These are phyloP conservation scores for Taenaris catops DNA, from an alignment of 2,888 invertebrate species.

Conservation along the genomic window DNA sequence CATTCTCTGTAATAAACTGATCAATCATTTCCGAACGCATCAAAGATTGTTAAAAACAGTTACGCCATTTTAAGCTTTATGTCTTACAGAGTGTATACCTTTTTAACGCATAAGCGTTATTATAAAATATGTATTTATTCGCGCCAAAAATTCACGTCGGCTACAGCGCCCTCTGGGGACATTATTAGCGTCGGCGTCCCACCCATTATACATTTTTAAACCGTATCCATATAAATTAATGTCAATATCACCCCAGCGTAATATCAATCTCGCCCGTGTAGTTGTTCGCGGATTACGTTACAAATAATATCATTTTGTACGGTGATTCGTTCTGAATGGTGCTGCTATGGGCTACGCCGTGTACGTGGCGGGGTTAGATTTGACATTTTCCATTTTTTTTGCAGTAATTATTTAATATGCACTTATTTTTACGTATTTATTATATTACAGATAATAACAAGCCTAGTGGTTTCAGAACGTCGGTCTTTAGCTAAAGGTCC, in stretches of 20 bases:
- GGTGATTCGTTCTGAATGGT: conserved; percentile 78
- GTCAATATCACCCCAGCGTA: conserved; percentile 75
- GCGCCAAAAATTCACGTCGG: conserved; percentile 38
- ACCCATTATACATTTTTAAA: conserved; percentile 79
- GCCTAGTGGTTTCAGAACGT: no score
- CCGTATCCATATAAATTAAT: conserved; percentile 80
- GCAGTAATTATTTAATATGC: no score
- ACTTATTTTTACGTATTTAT: no score
- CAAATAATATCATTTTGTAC: conserved; percentile 79
- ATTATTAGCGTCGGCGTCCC: conserved; percentile 68
- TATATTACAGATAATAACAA: no score
- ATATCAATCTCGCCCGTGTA: conserved; percentile 68
- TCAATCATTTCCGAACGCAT: no score
- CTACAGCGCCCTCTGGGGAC: conserved; percentile 47
- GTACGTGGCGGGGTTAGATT: conserved; percentile 28
- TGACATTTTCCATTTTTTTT: conserved; percentile 32
- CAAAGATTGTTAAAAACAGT: no score
- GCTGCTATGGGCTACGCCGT: conserved; percentile 42
- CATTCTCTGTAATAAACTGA: no score
- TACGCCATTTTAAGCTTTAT: no score
- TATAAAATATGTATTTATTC: conserved; percentile 36
- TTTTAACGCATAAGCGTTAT: no score
- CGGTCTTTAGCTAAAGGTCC: no score
- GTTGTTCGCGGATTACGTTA: conserved; percentile 79
- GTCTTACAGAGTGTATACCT: no score